Evolutionary conservation across 2,113 vertebrate species (phyloP), one percentile per base, ranked within the genome.

Genomic region (Siphamia tubifer): DNA sequence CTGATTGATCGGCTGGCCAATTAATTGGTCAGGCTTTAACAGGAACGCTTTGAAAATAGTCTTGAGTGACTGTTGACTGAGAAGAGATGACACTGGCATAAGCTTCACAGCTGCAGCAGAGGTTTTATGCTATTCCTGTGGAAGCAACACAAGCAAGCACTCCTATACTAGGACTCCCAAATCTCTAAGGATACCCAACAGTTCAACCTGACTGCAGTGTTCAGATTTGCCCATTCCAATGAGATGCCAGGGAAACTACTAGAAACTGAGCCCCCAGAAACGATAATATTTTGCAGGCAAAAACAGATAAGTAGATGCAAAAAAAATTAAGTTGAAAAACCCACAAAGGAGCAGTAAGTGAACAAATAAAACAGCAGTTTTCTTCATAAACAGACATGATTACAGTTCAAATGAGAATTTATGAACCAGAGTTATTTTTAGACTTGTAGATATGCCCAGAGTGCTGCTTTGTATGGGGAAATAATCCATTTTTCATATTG

Each of bases 401-500:
- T 4, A 42, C 8, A 1, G 36, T 54, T 27, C 27, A 75, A 56
- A 77, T 23, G 28, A 61, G 32, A 61, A 45, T 39, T 52, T 3
- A 10, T 44, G 35, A 48, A 60, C 4, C 5, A 0, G 0, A 40
- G 57, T 62, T 78, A 83, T 79, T 78, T 83, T 84, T 75, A 84
- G 68, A 52, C 8, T 11, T 17, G 19, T 24, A 61, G 43, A 67
- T 40, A 32, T n/a, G 61, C 51, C 56, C 16, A 67, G 28, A 72
- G 58, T 17, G 7, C 68, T 69, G 68, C 70, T 79, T 66, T 66
- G 57, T 52, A 25, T 52, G 65, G 44, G 54, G 31, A 51, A 52
- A 77, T 81, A 80, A 85, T 70, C 71, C 66, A 79, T 64, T 77
- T 77, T 87, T 77, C 56, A 71, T 78, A 64, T 58, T 82, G 74